Conservation (phyloP, 2,797 vertebrate genomes). For the Simalia tracyae region DNA sequence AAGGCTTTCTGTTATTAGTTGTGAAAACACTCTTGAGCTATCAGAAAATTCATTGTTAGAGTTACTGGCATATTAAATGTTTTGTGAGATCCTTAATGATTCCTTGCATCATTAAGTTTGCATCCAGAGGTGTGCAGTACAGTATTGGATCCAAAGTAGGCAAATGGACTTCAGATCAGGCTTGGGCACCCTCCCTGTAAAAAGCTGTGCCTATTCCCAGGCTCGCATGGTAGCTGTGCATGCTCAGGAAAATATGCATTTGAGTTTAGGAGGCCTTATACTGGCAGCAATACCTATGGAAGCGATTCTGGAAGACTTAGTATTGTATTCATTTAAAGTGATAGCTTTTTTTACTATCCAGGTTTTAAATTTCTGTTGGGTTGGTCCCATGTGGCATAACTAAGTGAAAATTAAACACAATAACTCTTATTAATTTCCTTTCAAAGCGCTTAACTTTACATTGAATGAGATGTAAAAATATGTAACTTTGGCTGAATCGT, state of each 20-base stretch:
- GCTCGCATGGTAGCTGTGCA: no score
- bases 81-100: background rate
- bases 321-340: background rate
- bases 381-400: background rate
- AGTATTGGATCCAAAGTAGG: background rate
- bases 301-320: background rate
- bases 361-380: background rate
- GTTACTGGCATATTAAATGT: background rate
- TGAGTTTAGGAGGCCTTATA: no score
- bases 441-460: background rate
- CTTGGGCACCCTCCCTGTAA: background rate
- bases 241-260: no score
- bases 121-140: background rate
- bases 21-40: background rate
- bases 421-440: background rate
- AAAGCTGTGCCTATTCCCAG: background rate
- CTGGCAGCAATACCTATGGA: background rate
- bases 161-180: background rate
- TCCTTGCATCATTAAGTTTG: background rate
- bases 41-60: background rate
- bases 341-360: background rate
- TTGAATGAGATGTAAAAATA: background rate
- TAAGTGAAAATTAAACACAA: background rate
- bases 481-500: background rate
- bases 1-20: background rate